Base-by-base conservation (phyloP, 2,113 vertebrate genomes). In the Scophthalmus maximus region DNA sequence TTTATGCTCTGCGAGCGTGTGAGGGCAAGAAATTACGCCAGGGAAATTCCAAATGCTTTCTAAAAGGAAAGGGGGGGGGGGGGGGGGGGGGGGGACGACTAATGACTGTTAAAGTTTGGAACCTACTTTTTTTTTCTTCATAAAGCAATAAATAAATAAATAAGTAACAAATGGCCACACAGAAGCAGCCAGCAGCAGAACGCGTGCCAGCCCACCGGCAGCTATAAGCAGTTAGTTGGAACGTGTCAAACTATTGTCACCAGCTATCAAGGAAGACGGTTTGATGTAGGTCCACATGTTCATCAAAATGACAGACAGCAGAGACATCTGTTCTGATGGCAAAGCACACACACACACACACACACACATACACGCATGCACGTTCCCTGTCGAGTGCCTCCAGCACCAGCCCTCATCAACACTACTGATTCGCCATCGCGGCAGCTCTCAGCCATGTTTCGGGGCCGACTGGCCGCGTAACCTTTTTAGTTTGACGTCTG, bases 11-110 rank as follows among this genome's bases (percentile, higher is more conserved):
- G 61, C 1, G 7, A 73, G 65, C 6, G n/a, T 55, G 68, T 58
- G 72, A 77, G 76, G 67, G 49, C 73, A 74, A n/a, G 56, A 62
- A 68, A 59, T 78, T 40, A 78, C 60, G 15, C 76, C 5, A 57
- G 78, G 80, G 86, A 80, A 80, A 79, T 83, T 84, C 63, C 68
- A 79, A 85, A 81, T 64, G 75, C 52, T 82, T 75, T 65, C 52
- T 57, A 56, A 79, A 73, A 71, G 32, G 26, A 32, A 47, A 22
- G 42, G 42, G 42, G 42, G 17, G 3, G 4, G 8, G 3, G 5
- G 42, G n/a, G n/a, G 42, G 42, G 42, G 42, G 17, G 3, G 4
- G 8, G 3, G 5, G 42, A 46, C 8, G 71, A 77, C 66, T 71
- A 82, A 83, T 83, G 81, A 82, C 50, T 73, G 49, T 57, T 12